These are phyloP conservation scores for Ciconia boyciana DNA, from an alignment of 2,113 vertebrate genomes.

Conservation along the genomic window DNA sequence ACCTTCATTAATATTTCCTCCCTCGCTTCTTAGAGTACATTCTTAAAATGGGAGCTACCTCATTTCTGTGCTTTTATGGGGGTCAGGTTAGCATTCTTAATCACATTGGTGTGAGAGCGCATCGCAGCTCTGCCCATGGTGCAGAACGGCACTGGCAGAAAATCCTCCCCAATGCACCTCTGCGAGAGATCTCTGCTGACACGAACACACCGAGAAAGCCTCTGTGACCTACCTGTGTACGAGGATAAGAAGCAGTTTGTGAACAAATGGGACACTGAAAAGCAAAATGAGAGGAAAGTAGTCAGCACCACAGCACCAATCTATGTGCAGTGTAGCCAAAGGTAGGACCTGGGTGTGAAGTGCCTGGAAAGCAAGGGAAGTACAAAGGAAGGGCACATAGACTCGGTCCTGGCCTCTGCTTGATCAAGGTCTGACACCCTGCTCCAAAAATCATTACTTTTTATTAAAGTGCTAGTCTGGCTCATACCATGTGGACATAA, in stretches of 20 bases:
- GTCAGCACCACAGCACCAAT: background rate
- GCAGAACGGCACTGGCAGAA: background rate
- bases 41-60: background rate
- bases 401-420: background rate
- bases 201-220: fast-evolving
- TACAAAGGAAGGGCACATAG: fast-evolving
- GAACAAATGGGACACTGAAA: background rate
- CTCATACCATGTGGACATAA: fast-evolving
- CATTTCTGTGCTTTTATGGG: background rate
- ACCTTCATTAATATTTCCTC: background rate
- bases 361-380: too few relatives aligned
- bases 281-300: background rate
- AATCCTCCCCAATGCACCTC: background rate
- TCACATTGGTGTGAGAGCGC: fast-evolving
- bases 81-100: background rate
- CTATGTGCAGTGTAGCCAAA: fast-evolving
- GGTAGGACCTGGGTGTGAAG: background rate
- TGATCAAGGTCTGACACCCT: background rate
- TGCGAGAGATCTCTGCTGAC: background rate
- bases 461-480: background rate
- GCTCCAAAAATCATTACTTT: background rate
- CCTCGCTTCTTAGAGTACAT: background rate
- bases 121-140: fast-evolving
- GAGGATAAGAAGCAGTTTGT: background rate
- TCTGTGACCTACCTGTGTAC: fast-evolving